A percentile compares a stretch with the other conserved stretches of the same genome.
Conservation (phyloP, 2,888 invertebrate genomes). For the Bimastos eiseni region DNA sequence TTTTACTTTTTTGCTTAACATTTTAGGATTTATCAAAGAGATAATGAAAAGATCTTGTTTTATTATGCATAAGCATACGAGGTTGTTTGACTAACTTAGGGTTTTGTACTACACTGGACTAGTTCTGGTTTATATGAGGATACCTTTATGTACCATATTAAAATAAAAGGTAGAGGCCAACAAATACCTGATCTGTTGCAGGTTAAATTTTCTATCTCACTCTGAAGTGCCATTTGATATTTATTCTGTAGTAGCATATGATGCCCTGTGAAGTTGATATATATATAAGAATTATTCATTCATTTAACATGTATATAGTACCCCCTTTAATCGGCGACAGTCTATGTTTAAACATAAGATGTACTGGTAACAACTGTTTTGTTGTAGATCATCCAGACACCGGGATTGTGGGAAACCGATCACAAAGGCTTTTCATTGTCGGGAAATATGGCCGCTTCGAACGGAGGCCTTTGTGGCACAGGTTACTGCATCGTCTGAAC, state of each 20-base stretch:
- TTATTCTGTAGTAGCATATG: too few relatives aligned
- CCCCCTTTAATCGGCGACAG: too few relatives aligned
- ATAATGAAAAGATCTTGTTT: background rate
- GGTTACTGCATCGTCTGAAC: constrained; percentile 34
- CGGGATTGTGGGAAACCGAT: constrained; percentile 73
- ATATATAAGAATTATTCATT: too few relatives aligned
- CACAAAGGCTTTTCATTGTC: constrained; percentile 44
- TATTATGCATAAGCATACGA: background rate
- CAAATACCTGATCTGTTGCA: too few relatives aligned
- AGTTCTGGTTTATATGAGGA: background rate
- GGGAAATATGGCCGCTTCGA: background rate
- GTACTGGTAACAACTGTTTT: background rate
- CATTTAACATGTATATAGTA: too few relatives aligned
- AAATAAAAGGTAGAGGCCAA: too few relatives aligned
- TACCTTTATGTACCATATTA: background rate
- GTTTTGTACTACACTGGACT: background rate
- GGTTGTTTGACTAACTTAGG: background rate
- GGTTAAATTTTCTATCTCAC: too few relatives aligned
- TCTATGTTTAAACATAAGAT: too few relatives aligned
- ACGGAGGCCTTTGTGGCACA: constrained; percentile 13
- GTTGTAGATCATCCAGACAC: constrained; percentile 84
- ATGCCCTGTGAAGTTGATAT: too few relatives aligned
- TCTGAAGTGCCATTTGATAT: too few relatives aligned
- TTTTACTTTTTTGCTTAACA: background rate
- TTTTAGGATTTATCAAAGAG: background rate